Conservation (phyloP, 2,797 vertebrate species). For the Diceros bicornis region DNA sequence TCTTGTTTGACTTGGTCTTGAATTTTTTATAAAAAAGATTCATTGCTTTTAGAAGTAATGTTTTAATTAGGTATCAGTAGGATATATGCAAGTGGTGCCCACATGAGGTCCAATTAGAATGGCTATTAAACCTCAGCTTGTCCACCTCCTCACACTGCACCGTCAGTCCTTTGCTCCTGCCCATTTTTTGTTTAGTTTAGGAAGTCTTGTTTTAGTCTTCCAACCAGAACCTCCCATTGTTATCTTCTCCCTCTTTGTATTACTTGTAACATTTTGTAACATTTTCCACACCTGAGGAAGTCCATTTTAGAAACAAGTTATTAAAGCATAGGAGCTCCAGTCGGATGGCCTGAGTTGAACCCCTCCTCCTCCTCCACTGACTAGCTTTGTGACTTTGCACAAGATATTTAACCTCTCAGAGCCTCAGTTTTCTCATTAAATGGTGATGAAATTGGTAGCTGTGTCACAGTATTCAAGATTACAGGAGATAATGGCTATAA, state of each 20-base stretch:
- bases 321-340: not conserved
- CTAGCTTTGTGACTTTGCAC: not conserved
- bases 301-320: not conserved
- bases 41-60: not conserved
- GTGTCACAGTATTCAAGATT: not conserved
- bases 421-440: not conserved
- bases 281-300: not conserved
- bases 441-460: not conserved
- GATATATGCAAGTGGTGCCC: too few relatives aligned
- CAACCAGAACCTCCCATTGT: not conserved
- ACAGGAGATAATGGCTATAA: rapidly evolving
- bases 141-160: not conserved
- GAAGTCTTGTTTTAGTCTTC: not conserved
- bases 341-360: not conserved
- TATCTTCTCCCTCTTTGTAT: not conserved
- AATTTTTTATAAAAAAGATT: not conserved
- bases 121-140: not conserved
- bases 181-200: not conserved
- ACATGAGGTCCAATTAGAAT: rapidly evolving
- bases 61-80: not conserved
- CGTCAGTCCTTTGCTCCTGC: not conserved
- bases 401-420: not conserved
- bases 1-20: not conserved
- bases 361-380: too few relatives aligned
- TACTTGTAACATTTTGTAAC: not conserved